Base-by-base conservation (phyloP, 2,797 vertebrate species). In the Sitta carolinensis region DNA sequence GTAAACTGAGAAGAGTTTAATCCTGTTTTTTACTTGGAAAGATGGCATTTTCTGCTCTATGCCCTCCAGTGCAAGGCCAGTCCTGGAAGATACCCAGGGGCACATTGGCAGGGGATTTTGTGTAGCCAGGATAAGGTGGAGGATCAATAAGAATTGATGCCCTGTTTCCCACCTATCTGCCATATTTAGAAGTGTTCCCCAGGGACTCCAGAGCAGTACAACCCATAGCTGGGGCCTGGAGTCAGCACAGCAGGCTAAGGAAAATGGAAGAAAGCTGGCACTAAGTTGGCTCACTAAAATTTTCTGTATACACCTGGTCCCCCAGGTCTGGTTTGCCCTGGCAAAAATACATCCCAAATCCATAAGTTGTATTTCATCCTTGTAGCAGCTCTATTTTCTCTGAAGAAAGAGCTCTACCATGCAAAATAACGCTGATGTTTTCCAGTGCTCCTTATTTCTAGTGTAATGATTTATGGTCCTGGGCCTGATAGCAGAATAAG, bases 401-500 rank as follows among this genome's bases (percentile, higher is more conserved):
- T 48, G 34, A 25, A 83, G 61, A 80, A 58, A 66, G 45, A 67
- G 25, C 43, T 84, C 76, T 73, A 23, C 15, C 11, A 0, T 38
- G 18, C 55, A 72, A 85, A 92, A 75, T 55, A 64, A 66, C 23
- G 51, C 32, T 85, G 82, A 29, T 78, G 27, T 45, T 93, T 87
- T 89, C 50, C 76, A 72, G 34, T 59, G 54, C 32, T 82, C 23
- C 43, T 89, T 91, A 48, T 75, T 95, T 92, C 47, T 80, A 45
- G 26, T 67, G 43, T n/a, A 66, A 18, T 58, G 66, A 80, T 78
- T 92, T 74, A 62, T 89, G 40, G 68, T 30, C 51, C 55, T 75
- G 62, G 43, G 25, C 50, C n/a, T 85, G 58, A 64, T 75, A 74
- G n/a, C 66, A 85, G 84, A 62, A 36, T 68, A 78, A 91, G 40